Base-by-base conservation (phyloP, 2,113 vertebrate genomes). In the Tragelaphus scriptus region DNA sequence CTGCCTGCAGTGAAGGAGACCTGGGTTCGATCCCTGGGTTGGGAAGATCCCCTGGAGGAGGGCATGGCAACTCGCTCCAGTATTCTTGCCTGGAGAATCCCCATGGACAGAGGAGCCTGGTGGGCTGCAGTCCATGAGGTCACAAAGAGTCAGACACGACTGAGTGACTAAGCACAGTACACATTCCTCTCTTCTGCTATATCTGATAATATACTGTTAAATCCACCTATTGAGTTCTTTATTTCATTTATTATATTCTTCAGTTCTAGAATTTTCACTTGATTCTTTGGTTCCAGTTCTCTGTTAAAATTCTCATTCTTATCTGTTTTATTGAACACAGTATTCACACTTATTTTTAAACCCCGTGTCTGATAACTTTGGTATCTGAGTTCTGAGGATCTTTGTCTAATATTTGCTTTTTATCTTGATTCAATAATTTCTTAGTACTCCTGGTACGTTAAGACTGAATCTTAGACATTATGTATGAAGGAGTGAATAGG, bases 201-300 rank as follows among this genome's bases (percentile, higher is more conserved):
- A 15, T 58, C 32, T 0, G 0, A 71, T 71, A 71, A 51, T 19
- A 10, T 51, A 11, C 26, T 80, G 26, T 28, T 81, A 44, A 87
- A 92, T 49, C 14, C 51, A 26, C 56, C n/a, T 32, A 6, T 12
- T 92, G 21, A 47, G 75, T 55, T 79, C 47, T 40, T 94, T 26
- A 47, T 82, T 94, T 96, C 23, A 17, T 13, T 86, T 91, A 87
- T 19, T 91, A 40, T 92, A 56, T 58, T 91, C 68, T 63, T 85
- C 30, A 79, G 4, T 85, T 85, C 63, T 89, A 85, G 90, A 82
- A 77, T 84, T 92, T 84, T n/a, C 40, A 28, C 32, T 92, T 85
- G 13, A 80, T 90, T 55, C 30, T 92, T 85, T 79, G 28, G 5
- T 92, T 92, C 65, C 26, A 79, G 7, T 79, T 44, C 11, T 63